Evolutionary conservation across 2,113 vertebrate genomes (phyloP).

Genomic region (Barbus barbus): DNA sequence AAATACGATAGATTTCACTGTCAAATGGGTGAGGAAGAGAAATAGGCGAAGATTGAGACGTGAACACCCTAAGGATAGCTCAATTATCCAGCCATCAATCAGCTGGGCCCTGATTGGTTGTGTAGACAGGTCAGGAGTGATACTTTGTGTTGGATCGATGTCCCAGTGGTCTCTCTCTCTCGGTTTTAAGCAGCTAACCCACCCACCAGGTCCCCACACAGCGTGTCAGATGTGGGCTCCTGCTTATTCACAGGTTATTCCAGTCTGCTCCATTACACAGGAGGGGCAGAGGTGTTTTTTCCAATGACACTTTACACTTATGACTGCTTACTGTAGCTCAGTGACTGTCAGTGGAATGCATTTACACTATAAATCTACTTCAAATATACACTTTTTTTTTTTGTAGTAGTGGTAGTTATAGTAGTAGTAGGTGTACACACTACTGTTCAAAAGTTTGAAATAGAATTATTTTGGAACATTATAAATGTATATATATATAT

Average conservation of each 20-base stretch:
- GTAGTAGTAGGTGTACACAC: too few relatives aligned
- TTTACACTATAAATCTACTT: background rate
- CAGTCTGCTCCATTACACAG: conserved; percentile 22
- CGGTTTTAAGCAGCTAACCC: conserved; percentile 60
- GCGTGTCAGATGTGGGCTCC: conserved; percentile 39
- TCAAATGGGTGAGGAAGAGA: conserved; percentile 51
- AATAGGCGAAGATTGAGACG: conserved; percentile 61
- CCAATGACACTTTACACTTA: background rate
- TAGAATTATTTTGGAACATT: too few relatives aligned
- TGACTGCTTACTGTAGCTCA: background rate
- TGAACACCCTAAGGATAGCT: conserved; percentile 70
- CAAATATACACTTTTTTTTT: background rate
- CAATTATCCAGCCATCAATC: conserved; percentile 77
- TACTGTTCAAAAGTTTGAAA: too few relatives aligned
- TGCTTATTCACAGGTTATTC: conserved; percentile 42
- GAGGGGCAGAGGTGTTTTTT: background rate
- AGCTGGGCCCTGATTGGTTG: conserved; percentile 67
- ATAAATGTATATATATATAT: too few relatives aligned
- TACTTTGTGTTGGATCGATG: conserved; percentile 71
- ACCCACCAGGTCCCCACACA: conserved; percentile 61
- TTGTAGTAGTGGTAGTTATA: too few relatives aligned
- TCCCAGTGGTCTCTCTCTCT: conserved; percentile 57
- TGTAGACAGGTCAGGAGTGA: conserved; percentile 67
- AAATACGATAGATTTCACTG: conserved; percentile 72
- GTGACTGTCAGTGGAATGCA: background rate